Base-by-base conservation (phyloP, 1,140 invertebrate species). In the Atta colombica region DNA sequence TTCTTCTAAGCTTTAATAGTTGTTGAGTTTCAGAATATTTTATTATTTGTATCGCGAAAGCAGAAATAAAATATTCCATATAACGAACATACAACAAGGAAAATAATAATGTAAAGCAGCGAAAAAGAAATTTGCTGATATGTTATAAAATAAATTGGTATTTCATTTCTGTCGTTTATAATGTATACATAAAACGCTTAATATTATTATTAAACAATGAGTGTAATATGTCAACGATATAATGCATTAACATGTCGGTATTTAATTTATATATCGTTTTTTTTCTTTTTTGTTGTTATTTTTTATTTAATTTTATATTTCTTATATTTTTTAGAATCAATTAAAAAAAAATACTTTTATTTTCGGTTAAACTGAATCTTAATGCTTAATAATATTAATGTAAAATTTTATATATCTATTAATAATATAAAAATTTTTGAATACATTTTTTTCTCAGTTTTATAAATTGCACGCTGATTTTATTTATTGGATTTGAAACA, bases 21-120 rank as follows among this genome's bases (percentile, higher is more conserved):
- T 5, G 58, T 1, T 25, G n/a, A 71, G 69, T 71, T 80, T 58
- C 14, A 53, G 6, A 10, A 69, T 58, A 69, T 71, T 53, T 55
- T 39, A 14, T 45, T 12, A 28, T 68, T 21, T 68, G 3, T 53
- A 31, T 25, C 25, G 2, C 45, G 4, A 21, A 49, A 66, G 28
- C 16, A 18, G 14, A 12, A 65, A 65, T 49, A 18, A 25, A 10
- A 8, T 31, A 28, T 39, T 61, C 10, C 1, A 10, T 75, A 16
- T 12, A 63, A 45, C 16, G 3, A 53, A 21, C 2, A 39, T 31
- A 31, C 6, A 18, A 68, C 3, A 35, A 25, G 1, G 49, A 69
- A 69, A 31, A 35, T 39, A 16, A 14, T 28, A 31, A 69, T 4
- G 21, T 55, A 53, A 31, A 74, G 16, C 18, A 39, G 4, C 39